phyloP scores from a whole-genome alignment of 2,888 invertebrate species.

The Melieria picta region DNA sequence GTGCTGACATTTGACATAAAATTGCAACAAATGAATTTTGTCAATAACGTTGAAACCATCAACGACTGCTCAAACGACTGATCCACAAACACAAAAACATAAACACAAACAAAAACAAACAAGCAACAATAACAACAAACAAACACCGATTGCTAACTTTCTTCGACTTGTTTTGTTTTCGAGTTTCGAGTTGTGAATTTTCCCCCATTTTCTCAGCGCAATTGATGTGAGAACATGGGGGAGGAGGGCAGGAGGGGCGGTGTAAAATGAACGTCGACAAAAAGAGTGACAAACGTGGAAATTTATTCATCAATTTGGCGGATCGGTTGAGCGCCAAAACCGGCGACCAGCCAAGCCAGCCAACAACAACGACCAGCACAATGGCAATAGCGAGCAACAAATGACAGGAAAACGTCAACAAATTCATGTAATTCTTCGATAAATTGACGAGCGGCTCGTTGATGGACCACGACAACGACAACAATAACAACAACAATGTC shows the following conservation, averaged over 20 bases:
- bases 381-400: conserved; percentile 18
- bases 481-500: too few species aligned
- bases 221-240: neutral
- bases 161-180: conserved; percentile 6
- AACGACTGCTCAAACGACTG: neutral
- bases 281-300: conserved; percentile 20
- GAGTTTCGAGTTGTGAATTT: neutral
- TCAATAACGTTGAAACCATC: conserved; percentile 23
- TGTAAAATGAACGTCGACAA: neutral
- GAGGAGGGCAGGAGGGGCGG: neutral
- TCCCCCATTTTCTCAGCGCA: neutral
- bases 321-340: conserved; percentile 22
- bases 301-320: conserved; percentile 29
- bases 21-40: conserved; percentile 52
- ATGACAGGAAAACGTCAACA: conserved; percentile 32
- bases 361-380: conserved; percentile 15
- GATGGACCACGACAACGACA: conserved; percentile 5
- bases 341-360: conserved; percentile 11
- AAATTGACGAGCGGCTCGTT: conserved; percentile 17
- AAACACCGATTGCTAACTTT: conserved; percentile 2
- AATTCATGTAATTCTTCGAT: conserved; percentile 34
- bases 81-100: conserved; percentile 1
- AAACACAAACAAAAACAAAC: neutral
- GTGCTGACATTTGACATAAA: conserved; percentile 58
- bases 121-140: conserved; percentile 5